Conservation (phyloP, 2,113 vertebrate species). For the Xiphophorus couchianus region DNA sequence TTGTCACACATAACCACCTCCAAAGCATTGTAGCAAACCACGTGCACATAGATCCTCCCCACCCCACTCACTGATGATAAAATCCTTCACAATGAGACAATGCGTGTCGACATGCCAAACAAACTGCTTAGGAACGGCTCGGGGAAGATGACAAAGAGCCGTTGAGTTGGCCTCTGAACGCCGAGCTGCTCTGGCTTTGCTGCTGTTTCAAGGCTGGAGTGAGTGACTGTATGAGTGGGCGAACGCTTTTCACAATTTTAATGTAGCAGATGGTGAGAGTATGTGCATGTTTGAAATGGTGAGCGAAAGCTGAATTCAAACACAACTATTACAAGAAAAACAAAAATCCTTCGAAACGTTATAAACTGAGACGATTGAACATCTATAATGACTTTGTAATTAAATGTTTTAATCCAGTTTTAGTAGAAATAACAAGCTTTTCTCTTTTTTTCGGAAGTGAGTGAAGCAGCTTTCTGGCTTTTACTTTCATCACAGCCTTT, state of each 20-base stretch:
- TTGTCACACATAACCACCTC: background rate
- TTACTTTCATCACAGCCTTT: constrained; percentile 9
- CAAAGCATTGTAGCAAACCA: background rate
- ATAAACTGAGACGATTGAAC: background rate
- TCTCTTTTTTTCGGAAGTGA: background rate
- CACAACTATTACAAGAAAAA: no score
- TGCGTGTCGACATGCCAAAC: background rate
- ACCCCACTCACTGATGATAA: background rate
- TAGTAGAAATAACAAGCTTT: background rate
- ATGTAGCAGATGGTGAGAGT: background rate
- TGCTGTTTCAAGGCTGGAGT: background rate
- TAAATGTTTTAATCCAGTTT: background rate
- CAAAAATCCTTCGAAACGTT: background rate
- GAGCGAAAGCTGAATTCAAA: no score
- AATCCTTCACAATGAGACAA: background rate
- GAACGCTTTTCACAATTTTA: background rate
- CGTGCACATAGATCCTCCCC: background rate
- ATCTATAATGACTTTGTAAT: background rate
- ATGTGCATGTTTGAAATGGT: no score
- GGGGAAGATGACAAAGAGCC: background rate
- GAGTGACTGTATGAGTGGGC: background rate
- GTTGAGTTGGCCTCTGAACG: background rate
- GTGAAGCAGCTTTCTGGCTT: background rate
- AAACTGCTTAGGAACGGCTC: background rate
- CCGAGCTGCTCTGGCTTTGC: no score